These are phyloP conservation scores for Mus caroli DNA, from an alignment of 2,797 vertebrate species.

Conservation along the genomic window DNA sequence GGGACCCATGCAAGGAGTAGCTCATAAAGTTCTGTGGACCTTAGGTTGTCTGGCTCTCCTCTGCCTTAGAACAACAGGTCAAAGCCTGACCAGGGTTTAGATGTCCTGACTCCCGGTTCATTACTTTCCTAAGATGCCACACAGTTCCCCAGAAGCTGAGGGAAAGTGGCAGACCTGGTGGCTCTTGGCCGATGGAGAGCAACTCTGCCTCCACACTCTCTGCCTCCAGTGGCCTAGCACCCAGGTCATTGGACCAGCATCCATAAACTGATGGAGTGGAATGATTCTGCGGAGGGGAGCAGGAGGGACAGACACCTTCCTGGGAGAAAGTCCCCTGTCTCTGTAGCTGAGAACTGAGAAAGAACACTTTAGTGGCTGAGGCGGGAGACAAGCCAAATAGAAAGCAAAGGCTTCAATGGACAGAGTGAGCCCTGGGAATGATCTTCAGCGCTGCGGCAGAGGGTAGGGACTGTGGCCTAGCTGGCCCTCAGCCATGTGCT, in stretches of 20 bases:
- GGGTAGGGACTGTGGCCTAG: not conserved
- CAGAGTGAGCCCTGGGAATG: not conserved
- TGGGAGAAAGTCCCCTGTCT: not conserved
- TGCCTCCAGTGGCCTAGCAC: not conserved
- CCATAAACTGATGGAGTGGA: not conserved
- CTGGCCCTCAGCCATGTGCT: not conserved
- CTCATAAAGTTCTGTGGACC: rapidly evolving
- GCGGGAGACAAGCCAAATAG: not conserved
- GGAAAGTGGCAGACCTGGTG: not conserved
- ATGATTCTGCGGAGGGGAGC: too few species aligned
- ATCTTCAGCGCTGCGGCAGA: not conserved
- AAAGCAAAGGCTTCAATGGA: not conserved
- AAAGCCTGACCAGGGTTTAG: not conserved
- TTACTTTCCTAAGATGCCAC: not conserved
- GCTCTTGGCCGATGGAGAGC: not conserved
- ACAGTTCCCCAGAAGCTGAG: not conserved
- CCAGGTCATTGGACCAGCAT: not conserved
- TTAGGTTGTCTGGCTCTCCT: rapidly evolving
- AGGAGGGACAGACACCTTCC: not conserved
- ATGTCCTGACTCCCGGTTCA: not conserved
- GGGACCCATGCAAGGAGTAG: not conserved
- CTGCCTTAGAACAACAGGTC: not conserved
- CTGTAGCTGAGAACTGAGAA: not conserved
- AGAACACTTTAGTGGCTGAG: not conserved
- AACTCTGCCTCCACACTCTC: not conserved